Evolutionary conservation across 1,140 invertebrate species (phyloP), one percentile per base, ranked within the genome.

Genomic region (Atta colombica): DNA sequence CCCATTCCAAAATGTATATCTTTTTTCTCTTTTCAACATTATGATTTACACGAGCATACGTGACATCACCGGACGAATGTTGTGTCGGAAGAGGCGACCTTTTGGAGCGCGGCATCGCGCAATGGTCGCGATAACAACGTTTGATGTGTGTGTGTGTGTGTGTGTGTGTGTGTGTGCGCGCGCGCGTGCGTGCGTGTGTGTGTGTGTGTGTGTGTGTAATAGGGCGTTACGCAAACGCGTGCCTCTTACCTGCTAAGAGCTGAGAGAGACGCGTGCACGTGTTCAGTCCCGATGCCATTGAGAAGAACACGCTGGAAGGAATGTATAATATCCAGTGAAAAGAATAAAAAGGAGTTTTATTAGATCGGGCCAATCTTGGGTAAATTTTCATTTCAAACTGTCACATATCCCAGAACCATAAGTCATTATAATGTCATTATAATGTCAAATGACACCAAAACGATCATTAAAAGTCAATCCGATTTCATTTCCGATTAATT

Each of bases 241-340:
- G 45, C 49, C 65, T 78, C 25, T 78, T 80, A 77, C 74, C 74
- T 77, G n/a, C 31, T 8, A 49, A 53, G 28, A 49, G 25, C 31
- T 8, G 63, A 53, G 28, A 49, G 25, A 53, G 8, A 1, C 55
- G 35, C 45, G 18, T 68, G 28, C 45, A 35, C 31, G 28, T 63
- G 25, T 55, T 3, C 5, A 35, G 31, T 16, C 61, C 10, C 61
- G 61, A 45, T 28, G 61, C 61, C 61, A 55, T 78, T 25, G 25
- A 53, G 39, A 61, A 49, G 55, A 18, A 35, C 3, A 6, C 35
- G 18, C 25, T 14, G n/a, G 51, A 28, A 18, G 1, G n/a, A 78
- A 66, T 16, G 49, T 14, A 45, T 28, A 35, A 78, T 63, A 12
- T 3, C 16, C 16, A 16, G 6, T 5, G n/a, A 49, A 51, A 51